Conservation (phyloP, 2,888 invertebrate genomes). For the Limnephilus auricula region DNA sequence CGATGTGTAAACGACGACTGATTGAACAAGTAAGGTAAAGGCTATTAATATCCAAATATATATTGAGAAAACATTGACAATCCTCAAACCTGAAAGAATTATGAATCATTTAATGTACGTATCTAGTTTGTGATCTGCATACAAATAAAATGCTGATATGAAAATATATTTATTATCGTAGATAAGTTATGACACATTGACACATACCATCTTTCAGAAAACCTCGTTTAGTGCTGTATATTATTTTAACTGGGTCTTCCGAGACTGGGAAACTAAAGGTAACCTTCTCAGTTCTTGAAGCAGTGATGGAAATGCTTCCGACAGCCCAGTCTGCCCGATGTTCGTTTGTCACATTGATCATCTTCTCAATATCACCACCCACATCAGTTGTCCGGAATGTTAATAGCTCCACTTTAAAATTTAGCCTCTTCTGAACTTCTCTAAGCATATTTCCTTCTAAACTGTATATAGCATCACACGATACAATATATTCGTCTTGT, state of each 20-base stretch:
- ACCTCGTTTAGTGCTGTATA: conserved; percentile 15
- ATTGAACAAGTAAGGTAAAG: not conserved
- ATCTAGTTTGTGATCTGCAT: too few relatives aligned
- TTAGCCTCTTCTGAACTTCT: conserved; percentile 18
- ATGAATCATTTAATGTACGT: not conserved
- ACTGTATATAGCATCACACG: not conserved
- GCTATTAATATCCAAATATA: not conserved
- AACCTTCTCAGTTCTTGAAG: not conserved
- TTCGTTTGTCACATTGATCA: conserved; percentile 3
- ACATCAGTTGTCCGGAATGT: not conserved
- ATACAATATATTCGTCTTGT: not conserved
- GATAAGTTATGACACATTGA: not conserved
- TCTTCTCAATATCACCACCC: not conserved
- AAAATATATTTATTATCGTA: not conserved
- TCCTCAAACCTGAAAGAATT: not conserved
- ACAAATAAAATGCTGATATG: not conserved
- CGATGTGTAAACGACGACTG: not conserved
- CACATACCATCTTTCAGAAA: not conserved
- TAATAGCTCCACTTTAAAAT: conserved; percentile 29
- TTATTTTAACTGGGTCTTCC: conserved; percentile 38
- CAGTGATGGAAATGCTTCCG: conserved; percentile 46
- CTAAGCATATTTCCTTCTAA: conserved; percentile 12
- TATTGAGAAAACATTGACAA: not conserved
- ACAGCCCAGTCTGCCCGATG: conserved; percentile 38
- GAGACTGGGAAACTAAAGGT: conserved; percentile 33